Evolutionary conservation across 2,888 invertebrate species (phyloP).

Genomic region (Macrostomum cliftonense): DNA sequence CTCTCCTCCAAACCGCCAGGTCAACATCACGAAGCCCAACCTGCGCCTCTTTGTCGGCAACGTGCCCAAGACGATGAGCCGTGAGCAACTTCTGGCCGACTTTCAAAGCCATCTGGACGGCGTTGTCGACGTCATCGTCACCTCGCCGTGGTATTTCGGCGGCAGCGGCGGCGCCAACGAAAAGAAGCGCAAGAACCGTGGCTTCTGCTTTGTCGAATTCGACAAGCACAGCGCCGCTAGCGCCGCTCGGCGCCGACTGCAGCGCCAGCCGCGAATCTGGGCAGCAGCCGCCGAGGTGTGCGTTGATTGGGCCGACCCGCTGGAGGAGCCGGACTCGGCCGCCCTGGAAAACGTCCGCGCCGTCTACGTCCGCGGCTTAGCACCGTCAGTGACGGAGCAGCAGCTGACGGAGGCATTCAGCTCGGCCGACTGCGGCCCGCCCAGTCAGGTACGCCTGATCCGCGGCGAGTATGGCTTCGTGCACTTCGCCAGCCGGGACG

Average conservation of each 20-base stretch:
- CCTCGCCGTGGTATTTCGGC: constrained; percentile 45
- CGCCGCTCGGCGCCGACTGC: constrained; percentile 79
- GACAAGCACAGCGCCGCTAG: constrained; percentile 97
- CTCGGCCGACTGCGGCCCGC: no score
- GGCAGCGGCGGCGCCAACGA: constrained; percentile 63
- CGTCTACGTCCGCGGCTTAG: constrained; percentile 86
- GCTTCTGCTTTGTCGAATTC: constrained; percentile 98
- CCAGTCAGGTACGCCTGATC: no score
- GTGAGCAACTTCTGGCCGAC: constrained; percentile 99
- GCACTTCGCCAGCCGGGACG: constrained; percentile 91
- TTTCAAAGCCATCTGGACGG: constrained; percentile 66
- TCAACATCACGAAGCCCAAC: constrained; percentile 99
- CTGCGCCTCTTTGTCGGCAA: constrained; percentile 99
- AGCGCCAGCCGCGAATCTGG: constrained; percentile 83
- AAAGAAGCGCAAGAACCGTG: constrained; percentile 74
- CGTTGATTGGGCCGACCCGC: constrained; percentile 99
- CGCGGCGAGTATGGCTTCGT: constrained; percentile 92
- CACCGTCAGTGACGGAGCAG: constrained; percentile 87
- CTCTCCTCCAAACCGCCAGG: no score
- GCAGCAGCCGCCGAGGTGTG: constrained; percentile 76
- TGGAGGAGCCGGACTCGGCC: constrained; percentile 83
- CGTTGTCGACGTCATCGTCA: constrained; percentile 93
- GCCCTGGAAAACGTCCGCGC: constrained; percentile 76
- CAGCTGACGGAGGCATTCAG: constrained; percentile 73
- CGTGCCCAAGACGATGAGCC: constrained; percentile 99